Conservation (phyloP, 23 tunicate species). For the Ciona savignyi region DNA sequence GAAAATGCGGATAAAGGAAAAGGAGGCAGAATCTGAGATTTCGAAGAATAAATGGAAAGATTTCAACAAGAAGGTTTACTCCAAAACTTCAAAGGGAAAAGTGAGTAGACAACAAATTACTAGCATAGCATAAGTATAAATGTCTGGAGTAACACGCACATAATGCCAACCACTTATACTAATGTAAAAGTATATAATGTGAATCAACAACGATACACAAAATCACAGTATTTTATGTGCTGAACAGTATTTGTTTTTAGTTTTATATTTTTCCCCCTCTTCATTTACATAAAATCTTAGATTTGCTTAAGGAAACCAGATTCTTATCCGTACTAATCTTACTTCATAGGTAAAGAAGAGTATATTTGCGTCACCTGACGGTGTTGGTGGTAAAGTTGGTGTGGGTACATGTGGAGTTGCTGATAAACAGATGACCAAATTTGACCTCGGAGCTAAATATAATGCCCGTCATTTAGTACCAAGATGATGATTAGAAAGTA, state of each 20-base stretch:
- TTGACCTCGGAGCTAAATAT: conserved; percentile 86
- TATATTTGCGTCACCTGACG: conserved; percentile 96
- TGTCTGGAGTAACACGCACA: too few relatives aligned
- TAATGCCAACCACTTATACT: too few relatives aligned
- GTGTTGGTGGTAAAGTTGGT: conserved; percentile 81
- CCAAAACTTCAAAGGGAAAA: conserved; percentile 67
- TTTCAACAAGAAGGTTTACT: conserved; percentile 63
- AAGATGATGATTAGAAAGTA: conserved; percentile 41
- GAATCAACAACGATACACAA: too few relatives aligned
- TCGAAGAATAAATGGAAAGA: conserved; percentile 95
- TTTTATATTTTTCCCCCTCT: too few relatives aligned
- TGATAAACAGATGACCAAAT: conserved; percentile 89
- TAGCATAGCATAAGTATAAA: too few relatives aligned
- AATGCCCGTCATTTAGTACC: conserved; percentile 93
- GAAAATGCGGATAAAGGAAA: conserved; percentile 80
- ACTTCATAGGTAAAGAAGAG: conserved; percentile 69
- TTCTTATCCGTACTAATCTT: too few relatives aligned
- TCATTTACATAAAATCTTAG: too few relatives aligned
- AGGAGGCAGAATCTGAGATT: conserved; percentile 93
- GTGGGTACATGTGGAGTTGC: conserved; percentile 96
- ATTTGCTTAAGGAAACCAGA: too few relatives aligned
- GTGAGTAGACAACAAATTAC: conserved; percentile 31
- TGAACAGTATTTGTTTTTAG: not conserved
- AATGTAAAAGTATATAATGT: too few relatives aligned
- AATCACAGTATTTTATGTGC: not conserved